phyloP scores from a whole-genome alignment of 2,888 invertebrate genomes.

The Tryphoninae sp. region DNA sequence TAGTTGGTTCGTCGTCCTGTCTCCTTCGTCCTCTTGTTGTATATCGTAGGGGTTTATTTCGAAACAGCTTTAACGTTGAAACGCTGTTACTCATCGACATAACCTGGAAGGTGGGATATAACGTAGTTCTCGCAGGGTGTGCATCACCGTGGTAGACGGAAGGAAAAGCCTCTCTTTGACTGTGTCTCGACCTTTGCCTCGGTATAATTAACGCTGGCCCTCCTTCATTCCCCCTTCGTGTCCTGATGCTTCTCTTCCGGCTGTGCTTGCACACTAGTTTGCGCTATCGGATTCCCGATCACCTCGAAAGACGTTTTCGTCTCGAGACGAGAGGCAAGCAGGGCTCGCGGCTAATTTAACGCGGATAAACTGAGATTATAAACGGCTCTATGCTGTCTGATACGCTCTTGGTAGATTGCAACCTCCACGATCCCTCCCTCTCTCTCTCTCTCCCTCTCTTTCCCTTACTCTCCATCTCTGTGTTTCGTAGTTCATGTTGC shows the following conservation, averaged over 20 bases:
- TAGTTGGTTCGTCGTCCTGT: slow-evolving; percentile 4
- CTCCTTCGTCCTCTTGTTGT: slow-evolving; percentile 26
- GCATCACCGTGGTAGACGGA: slow-evolving; percentile 21
- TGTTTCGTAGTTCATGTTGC: too few species aligned
- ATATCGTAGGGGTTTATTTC: slow-evolving; percentile 29
- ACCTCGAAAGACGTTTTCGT: slow-evolving; percentile 49
- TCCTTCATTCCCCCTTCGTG: not conserved
- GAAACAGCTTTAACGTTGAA: slow-evolving; percentile 25
- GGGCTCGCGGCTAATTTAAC: slow-evolving; percentile 60
- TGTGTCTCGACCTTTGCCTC: slow-evolving; percentile 62
- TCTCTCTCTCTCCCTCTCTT: too few species aligned
- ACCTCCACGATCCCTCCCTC: too few species aligned
- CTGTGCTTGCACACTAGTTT: slow-evolving; percentile 7
- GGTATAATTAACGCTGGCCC: slow-evolving; percentile 63
- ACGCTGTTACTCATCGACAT: slow-evolving; percentile 18
- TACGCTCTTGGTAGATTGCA: slow-evolving; percentile 23
- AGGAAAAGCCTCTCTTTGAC: slow-evolving; percentile 59
- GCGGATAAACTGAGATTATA: slow-evolving; percentile 62
- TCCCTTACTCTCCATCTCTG: too few species aligned
- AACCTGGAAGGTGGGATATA: slow-evolving; percentile 13
- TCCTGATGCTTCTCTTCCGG: too few species aligned
- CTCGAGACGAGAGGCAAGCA: slow-evolving; percentile 33
- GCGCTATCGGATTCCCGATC: slow-evolving; percentile 47
- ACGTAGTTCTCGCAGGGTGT: not conserved
- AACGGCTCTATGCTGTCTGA: slow-evolving; percentile 58